Evolutionary conservation across 2,888 invertebrate species (phyloP).

Genomic region (Drosophila longiperda): DNA sequence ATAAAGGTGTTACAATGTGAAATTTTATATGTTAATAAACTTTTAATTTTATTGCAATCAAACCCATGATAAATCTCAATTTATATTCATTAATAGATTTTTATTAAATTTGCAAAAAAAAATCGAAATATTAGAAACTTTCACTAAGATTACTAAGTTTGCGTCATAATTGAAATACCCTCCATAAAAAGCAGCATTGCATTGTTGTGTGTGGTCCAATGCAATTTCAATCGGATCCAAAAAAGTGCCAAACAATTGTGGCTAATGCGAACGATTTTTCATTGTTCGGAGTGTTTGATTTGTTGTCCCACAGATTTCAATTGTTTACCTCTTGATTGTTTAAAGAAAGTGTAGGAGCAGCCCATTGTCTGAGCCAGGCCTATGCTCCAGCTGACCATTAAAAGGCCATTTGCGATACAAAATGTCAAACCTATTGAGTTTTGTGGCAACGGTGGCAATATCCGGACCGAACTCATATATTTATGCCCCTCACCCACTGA

Average conservation of each 20-base stretch:
- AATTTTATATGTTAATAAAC: neutral
- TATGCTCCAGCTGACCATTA: slow-evolving; percentile 61
- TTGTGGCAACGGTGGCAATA: slow-evolving; percentile 47
- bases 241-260: slow-evolving; percentile 71
- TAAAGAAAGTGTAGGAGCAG: slow-evolving; percentile 53
- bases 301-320: slow-evolving; percentile 64
- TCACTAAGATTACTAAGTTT: neutral
- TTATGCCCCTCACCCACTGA: slow-evolving; percentile 67
- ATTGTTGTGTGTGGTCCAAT: slow-evolving; percentile 59
- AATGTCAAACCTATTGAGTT: slow-evolving; percentile 60
- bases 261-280: slow-evolving; percentile 68
- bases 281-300: slow-evolving; percentile 72
- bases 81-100: neutral
- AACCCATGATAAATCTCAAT: neutral
- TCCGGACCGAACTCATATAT: slow-evolving; percentile 24
- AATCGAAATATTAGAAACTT: neutral
- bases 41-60: neutral
- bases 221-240: slow-evolving; percentile 35
- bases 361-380: slow-evolving; percentile 51
- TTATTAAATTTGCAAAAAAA: neutral
- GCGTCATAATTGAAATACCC: neutral
- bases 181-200: slow-evolving; percentile 1
- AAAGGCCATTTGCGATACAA: slow-evolving; percentile 69
- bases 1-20: neutral
- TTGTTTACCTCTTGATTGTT: slow-evolving; percentile 59